A percentile compares a stretch with the other conserved stretches of the same genome.
Evolutionary conservation across 2,888 invertebrate genomes (phyloP).

Genomic region (Lepidocyrtinus sp.): DNA sequence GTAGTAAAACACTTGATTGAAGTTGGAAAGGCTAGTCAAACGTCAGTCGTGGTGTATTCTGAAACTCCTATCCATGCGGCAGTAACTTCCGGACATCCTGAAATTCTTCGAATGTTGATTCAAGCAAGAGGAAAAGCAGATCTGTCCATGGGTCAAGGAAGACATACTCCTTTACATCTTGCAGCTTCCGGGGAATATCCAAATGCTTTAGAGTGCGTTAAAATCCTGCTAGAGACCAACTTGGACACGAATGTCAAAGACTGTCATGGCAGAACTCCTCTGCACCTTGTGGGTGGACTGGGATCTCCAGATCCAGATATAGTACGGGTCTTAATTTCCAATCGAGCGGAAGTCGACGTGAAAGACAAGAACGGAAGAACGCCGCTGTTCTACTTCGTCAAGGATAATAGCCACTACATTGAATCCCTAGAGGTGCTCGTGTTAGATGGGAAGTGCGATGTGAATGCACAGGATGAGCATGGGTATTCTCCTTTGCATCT

Average conservation of each 20-base stretch:
- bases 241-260: slow-evolving; percentile 80
- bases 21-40: slow-evolving; percentile 83
- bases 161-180: slow-evolving; percentile 86
- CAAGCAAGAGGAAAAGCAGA: slow-evolving; percentile 79
- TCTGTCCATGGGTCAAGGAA: slow-evolving; percentile 67
- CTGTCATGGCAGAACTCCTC: slow-evolving; percentile 82
- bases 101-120: slow-evolving; percentile 81
- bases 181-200: slow-evolving; percentile 90
- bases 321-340: slow-evolving; percentile 79
- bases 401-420: slow-evolving; percentile 71
- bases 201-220: slow-evolving; percentile 77
- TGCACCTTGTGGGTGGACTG: slow-evolving; percentile 87
- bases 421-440: slow-evolving; percentile 1
- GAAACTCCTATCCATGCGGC: slow-evolving; percentile 86
- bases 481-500: slow-evolving; percentile 90
- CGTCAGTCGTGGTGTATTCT: slow-evolving; percentile 71
- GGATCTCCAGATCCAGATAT: slow-evolving; percentile 81
- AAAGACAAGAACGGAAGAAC: slow-evolving; percentile 83
- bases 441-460: slow-evolving; percentile 19
- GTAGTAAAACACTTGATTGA: slow-evolving; percentile 83
- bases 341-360: slow-evolving; percentile 79
- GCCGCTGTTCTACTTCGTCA: slow-evolving; percentile 83
- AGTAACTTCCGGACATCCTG: slow-evolving; percentile 81
- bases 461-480: slow-evolving; percentile 76
- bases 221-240: slow-evolving; percentile 79